Evolutionary conservation across 1,140 invertebrate genomes (phyloP).

Genomic region (Asbolus verrucosus): DNA sequence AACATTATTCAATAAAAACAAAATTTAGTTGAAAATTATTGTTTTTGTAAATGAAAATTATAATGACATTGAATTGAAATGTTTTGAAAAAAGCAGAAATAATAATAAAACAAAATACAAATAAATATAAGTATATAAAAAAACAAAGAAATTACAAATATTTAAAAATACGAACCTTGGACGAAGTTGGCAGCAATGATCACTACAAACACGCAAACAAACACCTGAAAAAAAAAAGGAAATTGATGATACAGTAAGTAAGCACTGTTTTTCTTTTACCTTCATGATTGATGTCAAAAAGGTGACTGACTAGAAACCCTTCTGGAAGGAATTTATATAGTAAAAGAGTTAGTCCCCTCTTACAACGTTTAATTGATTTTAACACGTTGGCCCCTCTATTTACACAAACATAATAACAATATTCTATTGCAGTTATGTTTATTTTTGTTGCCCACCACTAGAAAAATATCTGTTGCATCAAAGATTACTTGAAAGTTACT

Average conservation of each 20-base stretch:
- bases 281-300: slow-evolving; percentile 32
- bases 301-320: slow-evolving; percentile 31
- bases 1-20: too few species aligned
- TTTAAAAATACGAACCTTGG: slow-evolving; percentile 3
- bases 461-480: slow-evolving; percentile 27
- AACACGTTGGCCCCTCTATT: slow-evolving; percentile 32
- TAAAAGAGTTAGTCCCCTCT: slow-evolving; percentile 33
- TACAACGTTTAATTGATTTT: slow-evolving; percentile 25
- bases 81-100: too few species aligned
- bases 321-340: slow-evolving; percentile 15
- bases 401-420: slow-evolving; percentile 34
- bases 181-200: background rate
- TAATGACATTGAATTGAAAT: too few species aligned
- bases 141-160: too few species aligned
- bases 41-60: too few species aligned
- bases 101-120: too few species aligned
- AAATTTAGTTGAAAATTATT: too few species aligned
- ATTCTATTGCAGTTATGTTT: slow-evolving; percentile 35
- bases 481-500: slow-evolving; percentile 30
- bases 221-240: slow-evolving; percentile 24
- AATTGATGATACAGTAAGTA: too few species aligned
- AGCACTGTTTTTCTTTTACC: slow-evolving; percentile 34
- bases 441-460: slow-evolving; percentile 15
- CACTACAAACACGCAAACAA: slow-evolving; percentile 20
- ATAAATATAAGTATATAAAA: too few species aligned